These are phyloP conservation scores for Promerops cafer DNA, from an alignment of 2,113 vertebrate species.

Conservation along the genomic window DNA sequence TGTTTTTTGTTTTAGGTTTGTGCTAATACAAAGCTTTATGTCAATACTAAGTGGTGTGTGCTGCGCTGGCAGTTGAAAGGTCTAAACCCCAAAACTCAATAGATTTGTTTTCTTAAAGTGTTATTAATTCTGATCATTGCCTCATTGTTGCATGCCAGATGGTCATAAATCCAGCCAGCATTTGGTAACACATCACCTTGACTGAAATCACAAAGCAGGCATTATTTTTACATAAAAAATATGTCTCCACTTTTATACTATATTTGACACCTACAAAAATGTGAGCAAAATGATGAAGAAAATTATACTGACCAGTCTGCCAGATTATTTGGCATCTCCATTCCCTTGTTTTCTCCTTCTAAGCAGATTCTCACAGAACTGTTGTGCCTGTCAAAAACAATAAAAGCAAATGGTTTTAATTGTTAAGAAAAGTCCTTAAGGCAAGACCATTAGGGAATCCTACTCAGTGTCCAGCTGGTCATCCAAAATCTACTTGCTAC, in stretches of 20 bases:
- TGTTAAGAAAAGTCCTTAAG: background rate
- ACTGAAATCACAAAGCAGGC: background rate
- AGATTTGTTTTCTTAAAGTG: background rate
- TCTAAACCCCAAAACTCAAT: background rate
- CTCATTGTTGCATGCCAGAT: background rate
- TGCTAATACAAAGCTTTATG: background rate
- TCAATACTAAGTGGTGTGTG: background rate
- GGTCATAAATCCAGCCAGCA: background rate
- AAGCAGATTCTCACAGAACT: background rate
- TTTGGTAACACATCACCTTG: background rate
- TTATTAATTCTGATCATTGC: background rate
- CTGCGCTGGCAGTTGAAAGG: background rate
- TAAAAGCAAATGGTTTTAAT: constrained; percentile 19
- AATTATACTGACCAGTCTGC: background rate
- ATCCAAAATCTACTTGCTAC: background rate
- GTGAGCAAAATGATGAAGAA: background rate
- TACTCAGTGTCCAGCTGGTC: background rate
- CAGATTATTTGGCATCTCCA: background rate
- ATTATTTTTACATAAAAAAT: background rate
- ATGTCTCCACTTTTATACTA: background rate
- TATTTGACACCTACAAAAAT: background rate
- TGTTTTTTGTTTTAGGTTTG: background rate
- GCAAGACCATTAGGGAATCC: background rate
- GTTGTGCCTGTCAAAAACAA: constrained; percentile 52
- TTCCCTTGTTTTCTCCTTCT: background rate